phyloP scores from a whole-genome alignment of 1,140 invertebrate species.

The Coboldia fuscipes region DNA sequence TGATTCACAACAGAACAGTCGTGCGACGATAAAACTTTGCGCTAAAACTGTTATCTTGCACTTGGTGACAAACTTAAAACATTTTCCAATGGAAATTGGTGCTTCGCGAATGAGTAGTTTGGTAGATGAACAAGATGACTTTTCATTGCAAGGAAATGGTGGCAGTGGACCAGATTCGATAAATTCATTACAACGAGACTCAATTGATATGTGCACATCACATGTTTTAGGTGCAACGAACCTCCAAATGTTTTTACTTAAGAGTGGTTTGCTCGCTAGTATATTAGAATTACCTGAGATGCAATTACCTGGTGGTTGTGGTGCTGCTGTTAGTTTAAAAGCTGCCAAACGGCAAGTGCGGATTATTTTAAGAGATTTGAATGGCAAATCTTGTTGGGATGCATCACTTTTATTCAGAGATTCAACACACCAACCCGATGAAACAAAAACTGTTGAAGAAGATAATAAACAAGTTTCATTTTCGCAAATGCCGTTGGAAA shows the following conservation, averaged over 20 bases:
- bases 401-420: constrained; percentile 71
- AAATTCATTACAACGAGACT: constrained; percentile 5
- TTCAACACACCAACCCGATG: constrained; percentile 16
- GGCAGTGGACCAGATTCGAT: constrained; percentile 12
- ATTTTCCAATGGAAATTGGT: constrained; percentile 77
- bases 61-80: constrained; percentile 67
- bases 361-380: constrained; percentile 74
- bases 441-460: constrained; percentile 5
- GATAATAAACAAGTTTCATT: neutral
- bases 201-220: constrained; percentile 21
- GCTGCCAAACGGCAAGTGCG: constrained; percentile 53
- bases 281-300: constrained; percentile 80
- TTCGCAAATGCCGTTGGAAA: neutral
- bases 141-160: constrained; percentile 15
- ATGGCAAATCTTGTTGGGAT: constrained; percentile 94
- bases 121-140: constrained; percentile 83
- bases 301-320: constrained; percentile 60
- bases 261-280: constrained; percentile 64
- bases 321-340: constrained; percentile 48
- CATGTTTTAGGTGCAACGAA: constrained; percentile 71
- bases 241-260: constrained; percentile 72
- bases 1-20: constrained; percentile 25
- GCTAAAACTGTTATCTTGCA: constrained; percentile 54
- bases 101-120: constrained; percentile 50
- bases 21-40: constrained; percentile 33